These are phyloP conservation scores for Drosophila watanabei DNA, from an alignment of 1,140 invertebrate species.

Conservation along the genomic window DNA sequence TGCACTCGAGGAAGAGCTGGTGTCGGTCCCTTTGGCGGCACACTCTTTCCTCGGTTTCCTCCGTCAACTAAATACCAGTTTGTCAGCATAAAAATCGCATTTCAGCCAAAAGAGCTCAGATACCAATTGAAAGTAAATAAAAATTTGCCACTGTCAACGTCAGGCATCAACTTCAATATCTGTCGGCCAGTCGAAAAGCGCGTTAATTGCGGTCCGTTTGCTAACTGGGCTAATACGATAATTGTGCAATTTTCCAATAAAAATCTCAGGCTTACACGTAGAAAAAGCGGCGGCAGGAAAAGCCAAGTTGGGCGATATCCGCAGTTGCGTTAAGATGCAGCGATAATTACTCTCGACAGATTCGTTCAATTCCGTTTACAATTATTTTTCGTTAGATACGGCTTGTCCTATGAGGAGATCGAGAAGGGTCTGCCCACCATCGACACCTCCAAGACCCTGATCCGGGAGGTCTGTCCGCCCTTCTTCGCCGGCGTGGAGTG, in stretches of 20 bases:
- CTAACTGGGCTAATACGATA: slow-evolving; percentile 61
- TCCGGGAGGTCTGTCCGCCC: slow-evolving; percentile 94
- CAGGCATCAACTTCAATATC: slow-evolving; percentile 53
- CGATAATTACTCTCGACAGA: slow-evolving; percentile 40
- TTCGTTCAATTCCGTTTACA: slow-evolving; percentile 16
- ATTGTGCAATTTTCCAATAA: slow-evolving; percentile 69
- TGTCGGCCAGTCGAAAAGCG: slow-evolving; percentile 48
- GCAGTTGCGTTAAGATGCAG: slow-evolving; percentile 31
- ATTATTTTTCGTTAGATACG: slow-evolving; percentile 88
- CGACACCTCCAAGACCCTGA: slow-evolving; percentile 95
- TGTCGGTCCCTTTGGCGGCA: slow-evolving; percentile 38
- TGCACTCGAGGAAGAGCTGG: slow-evolving; percentile 60
- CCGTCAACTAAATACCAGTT: slow-evolving; percentile 29
- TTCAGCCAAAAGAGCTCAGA: background rate
- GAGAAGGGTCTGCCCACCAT: slow-evolving; percentile 95
- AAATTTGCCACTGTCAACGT: slow-evolving; percentile 63
- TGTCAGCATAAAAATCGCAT: slow-evolving; percentile 35
- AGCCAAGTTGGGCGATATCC: slow-evolving; percentile 59
- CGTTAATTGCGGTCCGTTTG: slow-evolving; percentile 59
- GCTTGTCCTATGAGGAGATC: slow-evolving; percentile 93
- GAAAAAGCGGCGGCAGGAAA: slow-evolving; percentile 52
- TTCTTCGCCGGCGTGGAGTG: slow-evolving; percentile 95
- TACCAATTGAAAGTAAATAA: slow-evolving; percentile 45
- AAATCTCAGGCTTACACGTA: slow-evolving; percentile 27
- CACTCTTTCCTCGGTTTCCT: slow-evolving; percentile 23